Percentiles rank a stretch among this genome's conserved stretches.
Evolutionary conservation across 2,888 invertebrate species (phyloP).

Genomic region (Baccha elongata): DNA sequence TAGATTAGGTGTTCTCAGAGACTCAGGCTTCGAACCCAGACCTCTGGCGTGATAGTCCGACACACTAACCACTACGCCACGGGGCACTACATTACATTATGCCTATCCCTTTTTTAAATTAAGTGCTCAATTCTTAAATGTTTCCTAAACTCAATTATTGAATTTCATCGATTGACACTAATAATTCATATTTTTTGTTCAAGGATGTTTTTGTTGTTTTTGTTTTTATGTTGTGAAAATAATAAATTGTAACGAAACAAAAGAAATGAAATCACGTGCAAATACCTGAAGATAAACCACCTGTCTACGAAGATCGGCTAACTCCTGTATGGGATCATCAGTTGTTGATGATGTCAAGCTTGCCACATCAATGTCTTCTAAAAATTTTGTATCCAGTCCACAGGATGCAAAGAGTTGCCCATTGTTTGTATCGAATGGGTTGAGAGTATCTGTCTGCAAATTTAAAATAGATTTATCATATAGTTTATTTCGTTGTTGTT

Average conservation of each 20-base stretch:
- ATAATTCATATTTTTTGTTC: background rate
- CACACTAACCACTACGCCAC: no score
- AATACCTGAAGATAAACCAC: conserved; percentile 90
- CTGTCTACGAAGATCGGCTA: conserved; percentile 91
- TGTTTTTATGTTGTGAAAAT: conserved; percentile 25
- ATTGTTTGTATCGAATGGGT: conserved; percentile 91
- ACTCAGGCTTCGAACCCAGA: no score
- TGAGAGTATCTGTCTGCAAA: conserved; percentile 92
- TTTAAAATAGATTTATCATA: conserved; percentile 26
- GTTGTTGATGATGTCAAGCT: conserved; percentile 84
- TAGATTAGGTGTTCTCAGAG: no score
- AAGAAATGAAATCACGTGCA: conserved; percentile 80
- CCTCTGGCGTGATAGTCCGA: no score
- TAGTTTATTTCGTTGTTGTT: background rate
- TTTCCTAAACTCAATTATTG: background rate
- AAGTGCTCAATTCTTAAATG: background rate
- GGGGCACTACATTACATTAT: no score
- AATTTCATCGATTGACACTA: background rate
- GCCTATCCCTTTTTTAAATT: no score
- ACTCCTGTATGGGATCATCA: conserved; percentile 86
- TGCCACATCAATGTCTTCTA: conserved; percentile 82
- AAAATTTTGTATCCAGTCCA: conserved; percentile 84
- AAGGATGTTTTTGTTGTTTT: background rate
- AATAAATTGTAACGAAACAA: conserved; percentile 54
- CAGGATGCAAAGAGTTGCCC: conserved; percentile 85